Evolutionary conservation across 2,888 invertebrate species (phyloP).

Genomic region (Eupithecia insigniata): DNA sequence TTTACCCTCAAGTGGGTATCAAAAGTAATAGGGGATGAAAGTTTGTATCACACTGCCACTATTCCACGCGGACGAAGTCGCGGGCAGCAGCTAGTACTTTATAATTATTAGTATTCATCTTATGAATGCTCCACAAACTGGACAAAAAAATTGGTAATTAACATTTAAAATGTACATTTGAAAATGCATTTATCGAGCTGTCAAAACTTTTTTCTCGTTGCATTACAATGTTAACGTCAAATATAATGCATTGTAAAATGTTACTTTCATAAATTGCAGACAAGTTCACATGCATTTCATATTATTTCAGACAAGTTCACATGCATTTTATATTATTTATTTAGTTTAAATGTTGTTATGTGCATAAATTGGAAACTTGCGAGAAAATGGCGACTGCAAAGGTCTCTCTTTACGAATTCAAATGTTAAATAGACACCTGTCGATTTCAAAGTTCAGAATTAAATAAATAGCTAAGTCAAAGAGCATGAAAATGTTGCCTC

Average conservation of each 20-base stretch:
- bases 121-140: not conserved
- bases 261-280: not conserved
- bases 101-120: no score
- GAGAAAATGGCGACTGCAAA: slow-evolving; percentile 13
- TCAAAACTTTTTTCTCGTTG: not conserved
- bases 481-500: slow-evolving; percentile 1
- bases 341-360: slow-evolving; percentile 12
- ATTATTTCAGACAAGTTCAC: not conserved
- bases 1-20: no score
- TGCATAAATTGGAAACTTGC: slow-evolving; percentile 23
- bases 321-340: not conserved
- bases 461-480: not conserved
- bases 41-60: no score
- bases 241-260: not conserved
- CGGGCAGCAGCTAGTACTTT: no score
- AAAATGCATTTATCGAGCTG: not conserved
- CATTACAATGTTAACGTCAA: not conserved
- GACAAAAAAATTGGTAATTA: not conserved
- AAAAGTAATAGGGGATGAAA: no score
- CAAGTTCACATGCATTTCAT: not conserved
- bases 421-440: slow-evolving; percentile 29
- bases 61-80: no score
- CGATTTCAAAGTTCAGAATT: slow-evolving; percentile 24
- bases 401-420: slow-evolving; percentile 13
- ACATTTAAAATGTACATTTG: not conserved